phyloP scores from a whole-genome alignment of 2,888 invertebrate genomes.

The Lepidocyrtoides sp. region DNA sequence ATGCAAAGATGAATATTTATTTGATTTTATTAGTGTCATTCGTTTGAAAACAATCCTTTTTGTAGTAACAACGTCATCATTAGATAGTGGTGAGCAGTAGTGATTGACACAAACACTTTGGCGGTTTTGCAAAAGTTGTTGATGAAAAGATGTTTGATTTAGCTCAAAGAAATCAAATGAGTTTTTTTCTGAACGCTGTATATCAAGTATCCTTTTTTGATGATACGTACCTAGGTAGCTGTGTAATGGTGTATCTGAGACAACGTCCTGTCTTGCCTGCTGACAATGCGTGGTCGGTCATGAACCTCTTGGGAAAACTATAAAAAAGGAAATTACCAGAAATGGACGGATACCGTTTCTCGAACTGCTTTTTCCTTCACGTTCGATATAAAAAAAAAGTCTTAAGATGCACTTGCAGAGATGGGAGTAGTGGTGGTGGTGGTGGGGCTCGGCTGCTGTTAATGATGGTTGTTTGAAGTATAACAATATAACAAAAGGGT shows the following conservation, averaged over 20 bases:
- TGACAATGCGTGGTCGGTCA: slow-evolving; percentile 73
- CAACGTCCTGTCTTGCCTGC: slow-evolving; percentile 28
- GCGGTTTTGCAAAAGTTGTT: background rate
- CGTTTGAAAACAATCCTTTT: background rate
- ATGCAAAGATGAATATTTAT: background rate
- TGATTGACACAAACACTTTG: background rate
- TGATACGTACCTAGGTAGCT: background rate
- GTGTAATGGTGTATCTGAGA: background rate
- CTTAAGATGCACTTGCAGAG: slow-evolving; percentile 25
- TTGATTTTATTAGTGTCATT: background rate
- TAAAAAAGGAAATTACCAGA: slow-evolving; percentile 80
- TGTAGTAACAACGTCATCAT: too few species aligned
- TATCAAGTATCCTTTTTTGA: background rate
- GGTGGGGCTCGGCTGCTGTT: background rate
- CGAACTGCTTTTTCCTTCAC: slow-evolving; percentile 73
- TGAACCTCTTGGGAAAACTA: slow-evolving; percentile 80
- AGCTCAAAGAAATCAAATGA: background rate
- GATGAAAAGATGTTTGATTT: slow-evolving; percentile 27
- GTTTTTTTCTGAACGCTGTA: background rate
- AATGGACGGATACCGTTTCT: slow-evolving; percentile 80
- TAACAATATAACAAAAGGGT: background rate
- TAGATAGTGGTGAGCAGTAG: too few species aligned
- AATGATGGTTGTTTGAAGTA: slow-evolving; percentile 22
- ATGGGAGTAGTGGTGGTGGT: too few species aligned
- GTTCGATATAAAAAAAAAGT: background rate